Base-by-base conservation (phyloP, 2,888 invertebrate genomes). In the Lumbricus terrestris region DNA sequence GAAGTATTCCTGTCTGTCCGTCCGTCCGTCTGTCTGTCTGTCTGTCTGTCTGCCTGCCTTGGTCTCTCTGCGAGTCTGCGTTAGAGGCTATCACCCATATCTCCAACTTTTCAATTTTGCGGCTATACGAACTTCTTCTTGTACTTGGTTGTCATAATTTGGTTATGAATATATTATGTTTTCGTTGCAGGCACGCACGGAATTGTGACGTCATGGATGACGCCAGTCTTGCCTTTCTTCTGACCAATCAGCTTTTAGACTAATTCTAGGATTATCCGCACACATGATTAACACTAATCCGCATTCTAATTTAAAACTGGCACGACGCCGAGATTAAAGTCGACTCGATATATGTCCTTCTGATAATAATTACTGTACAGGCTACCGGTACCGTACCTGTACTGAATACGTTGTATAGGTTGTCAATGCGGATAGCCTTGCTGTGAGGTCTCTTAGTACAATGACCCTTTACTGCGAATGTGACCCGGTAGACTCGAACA, bases 211-310 rank as follows among this genome's bases (percentile, higher is more conserved):
- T 3, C 11, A n/a, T 69, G 69, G 69, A 69, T 69, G 69, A 69
- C 69, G 69, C n/a, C 2, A 69, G 29, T 69, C 69, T 69, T 69
- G 69, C 69, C 69, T 69, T 54, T 69, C 69, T 8, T 29, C n/a
- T n/a, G 13, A n/a, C n/a, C 69, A 69, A 69, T 69, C 69, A n/a
- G 69, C 69, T 69, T 69, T 69, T 69, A 69, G 69, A 69, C 69
- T 69, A 69, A 69, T 69, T 69, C 2, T 69, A n/a, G 69, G 69
- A 69, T n/a, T 69, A 69, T 69, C 69, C 69, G 69, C 69, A 11
- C 69, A n/a, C 69, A n/a, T n/a, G 69, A 69, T 69, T 69, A 69
- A 69, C n/a, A n/a, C 69, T 69, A 69, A 69, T 69, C 69, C 69
- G 47, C 47, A 47, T 6, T 69, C 0, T 69, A 69, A n/a, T 69